Base-by-base conservation (phyloP, 1,140 invertebrate genomes). In the Cataglyphis hispanica region DNA sequence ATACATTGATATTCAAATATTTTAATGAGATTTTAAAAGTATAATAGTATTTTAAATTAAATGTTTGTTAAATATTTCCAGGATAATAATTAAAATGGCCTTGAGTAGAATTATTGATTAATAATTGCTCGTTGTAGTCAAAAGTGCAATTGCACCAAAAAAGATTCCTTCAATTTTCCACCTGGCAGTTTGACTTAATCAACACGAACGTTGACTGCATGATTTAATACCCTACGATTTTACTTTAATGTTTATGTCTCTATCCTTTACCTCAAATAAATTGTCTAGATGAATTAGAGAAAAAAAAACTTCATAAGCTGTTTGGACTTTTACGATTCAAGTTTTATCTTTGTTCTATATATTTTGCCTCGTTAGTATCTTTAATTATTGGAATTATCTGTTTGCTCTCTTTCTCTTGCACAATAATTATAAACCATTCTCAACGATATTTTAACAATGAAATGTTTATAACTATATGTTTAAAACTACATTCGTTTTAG, bases 221-320 rank as follows among this genome's bases (percentile, higher is more conserved):
- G 46, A 50, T 50, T 50, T 50, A 50, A 50, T 3, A 64, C 64
- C 87, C 87, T 77, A 58, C 91, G 85, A 93, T 93, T 93, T 91
- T 27, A 67, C 40, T 84, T 31, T 46, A 69, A 90, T 61, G 88
- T 92, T 93, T 93, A 91, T 85, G 90, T 89, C 91, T 92, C 91
- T 91, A 93, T 92, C 70, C 64, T 56, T 8, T 37, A 31, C 25
- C 76, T n/a, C 11, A n/a, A 58, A 43, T 13, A 25, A 74, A 50
- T 22, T 27, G n/a, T 34, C 46, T 34, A 31, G 31, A 31, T 11
- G 37, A 40, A 27, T 25, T 22, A 46, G 6, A 31, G 31, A 31
- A 25, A 60, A 84, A 84, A 22, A n/a, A 60, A 53, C 22, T 16
- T 70, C 46, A 25, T 31, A 31, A 34, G 34, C 58, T 56, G 27